Conservation (phyloP, 2,113 vertebrate species). For the Oncorhynchus clarkii region DNA sequence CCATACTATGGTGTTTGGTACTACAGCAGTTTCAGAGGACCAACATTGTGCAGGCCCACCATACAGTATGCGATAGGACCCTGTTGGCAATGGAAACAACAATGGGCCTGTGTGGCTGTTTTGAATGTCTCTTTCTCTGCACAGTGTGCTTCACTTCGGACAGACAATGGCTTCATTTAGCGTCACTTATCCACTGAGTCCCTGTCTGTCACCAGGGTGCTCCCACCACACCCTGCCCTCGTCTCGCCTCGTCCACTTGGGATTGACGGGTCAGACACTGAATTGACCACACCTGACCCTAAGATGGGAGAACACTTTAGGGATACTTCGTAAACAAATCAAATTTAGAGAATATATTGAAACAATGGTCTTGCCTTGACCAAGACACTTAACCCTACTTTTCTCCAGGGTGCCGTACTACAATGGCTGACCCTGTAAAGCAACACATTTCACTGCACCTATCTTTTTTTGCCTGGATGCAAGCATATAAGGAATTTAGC, state of each 20-base stretch:
- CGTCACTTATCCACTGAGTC: slow-evolving; percentile 62
- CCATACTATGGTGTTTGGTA: neutral
- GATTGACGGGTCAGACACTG: neutral
- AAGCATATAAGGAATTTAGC: too few relatives aligned
- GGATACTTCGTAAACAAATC: too few relatives aligned
- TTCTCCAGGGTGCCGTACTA: too few relatives aligned
- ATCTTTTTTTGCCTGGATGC: too few relatives aligned
- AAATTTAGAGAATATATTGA: too few relatives aligned
- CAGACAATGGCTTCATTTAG: slow-evolving; percentile 77
- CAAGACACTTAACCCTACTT: too few relatives aligned
- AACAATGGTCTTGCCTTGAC: too few relatives aligned
- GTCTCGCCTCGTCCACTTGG: slow-evolving; percentile 48
- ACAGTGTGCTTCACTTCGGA: slow-evolving; percentile 74
- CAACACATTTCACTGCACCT: too few relatives aligned
- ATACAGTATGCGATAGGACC: neutral
- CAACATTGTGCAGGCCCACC: neutral
- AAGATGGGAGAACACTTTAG: neutral
- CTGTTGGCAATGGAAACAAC: slow-evolving; percentile 47
- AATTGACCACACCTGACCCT: slow-evolving; percentile 50
- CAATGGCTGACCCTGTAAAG: too few relatives aligned
- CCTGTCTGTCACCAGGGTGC: slow-evolving; percentile 62
- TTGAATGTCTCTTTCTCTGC: slow-evolving; percentile 73
- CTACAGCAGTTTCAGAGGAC: neutral
- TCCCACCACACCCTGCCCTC: slow-evolving; percentile 62
- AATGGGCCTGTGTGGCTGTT: slow-evolving; percentile 73